phyloP scores from a whole-genome alignment of 2,888 invertebrate species.

The Plebejus anna region DNA sequence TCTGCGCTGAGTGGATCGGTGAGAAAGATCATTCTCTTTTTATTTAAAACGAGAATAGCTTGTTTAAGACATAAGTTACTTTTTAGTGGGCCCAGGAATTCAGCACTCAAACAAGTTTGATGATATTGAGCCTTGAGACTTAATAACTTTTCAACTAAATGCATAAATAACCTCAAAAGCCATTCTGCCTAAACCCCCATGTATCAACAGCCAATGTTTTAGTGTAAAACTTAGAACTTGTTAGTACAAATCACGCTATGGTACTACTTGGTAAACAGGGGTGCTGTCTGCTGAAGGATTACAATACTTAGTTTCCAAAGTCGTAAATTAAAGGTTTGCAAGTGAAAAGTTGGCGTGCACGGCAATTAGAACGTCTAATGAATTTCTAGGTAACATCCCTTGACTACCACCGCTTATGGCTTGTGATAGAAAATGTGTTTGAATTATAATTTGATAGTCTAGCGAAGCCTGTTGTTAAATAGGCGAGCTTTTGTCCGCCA shows the following conservation, averaged over 20 bases:
- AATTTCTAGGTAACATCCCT: conserved; percentile 15
- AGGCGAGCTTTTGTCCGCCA: neutral
- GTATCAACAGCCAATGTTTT: neutral
- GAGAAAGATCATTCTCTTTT: conserved; percentile 22
- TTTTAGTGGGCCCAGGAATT: neutral
- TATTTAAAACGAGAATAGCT: conserved; percentile 14
- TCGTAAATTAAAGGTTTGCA: conserved; percentile 36
- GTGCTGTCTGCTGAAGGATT: conserved; percentile 19
- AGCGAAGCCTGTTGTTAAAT: neutral
- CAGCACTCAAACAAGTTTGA: neutral
- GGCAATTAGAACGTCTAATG: conserved; percentile 31
- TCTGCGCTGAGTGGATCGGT: neutral
- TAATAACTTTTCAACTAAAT: neutral
- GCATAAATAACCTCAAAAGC: neutral
- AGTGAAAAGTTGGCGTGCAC: conserved; percentile 37
- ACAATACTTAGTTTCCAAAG: conserved; percentile 32
- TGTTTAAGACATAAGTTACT: conserved; percentile 13
- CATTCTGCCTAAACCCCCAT: neutral
- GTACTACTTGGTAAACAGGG: conserved; percentile 19
- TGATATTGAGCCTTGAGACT: neutral
- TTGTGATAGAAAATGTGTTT: conserved; percentile 9
- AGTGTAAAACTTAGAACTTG: neutral
- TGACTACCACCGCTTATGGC: conserved; percentile 32
- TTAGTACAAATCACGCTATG: conserved; percentile 22
- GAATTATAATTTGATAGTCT: conserved; percentile 10